These are phyloP conservation scores for Noctua janthina DNA, from an alignment of 2,888 invertebrate species.

Conservation along the genomic window DNA sequence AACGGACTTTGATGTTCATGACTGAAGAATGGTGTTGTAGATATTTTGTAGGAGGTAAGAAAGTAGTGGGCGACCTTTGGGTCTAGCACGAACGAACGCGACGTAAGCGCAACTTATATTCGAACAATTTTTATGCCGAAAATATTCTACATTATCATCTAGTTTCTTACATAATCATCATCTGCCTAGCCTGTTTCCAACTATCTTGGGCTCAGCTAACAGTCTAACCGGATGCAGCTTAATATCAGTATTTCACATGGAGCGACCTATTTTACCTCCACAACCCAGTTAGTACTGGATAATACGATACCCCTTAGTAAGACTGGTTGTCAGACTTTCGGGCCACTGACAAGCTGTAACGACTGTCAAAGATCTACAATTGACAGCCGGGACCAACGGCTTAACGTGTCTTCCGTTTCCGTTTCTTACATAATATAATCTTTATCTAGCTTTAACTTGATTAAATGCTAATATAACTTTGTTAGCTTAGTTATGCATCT, in stretches of 20 bases:
- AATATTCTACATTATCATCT: not conserved
- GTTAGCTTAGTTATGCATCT: too few relatives aligned
- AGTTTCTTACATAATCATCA: not conserved
- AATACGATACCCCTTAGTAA: not conserved
- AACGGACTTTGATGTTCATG: conserved; percentile 43
- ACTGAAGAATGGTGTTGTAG: conserved; percentile 28
- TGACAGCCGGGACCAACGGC: not conserved
- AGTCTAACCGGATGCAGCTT: not conserved
- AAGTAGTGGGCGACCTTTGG: conserved; percentile 20
- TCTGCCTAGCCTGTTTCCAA: not conserved
- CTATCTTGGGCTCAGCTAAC: not conserved
- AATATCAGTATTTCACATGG: not conserved
- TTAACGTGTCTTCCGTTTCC: not conserved
- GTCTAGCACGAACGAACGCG: not conserved
- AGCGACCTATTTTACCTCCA: not conserved
- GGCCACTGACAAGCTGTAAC: not conserved
- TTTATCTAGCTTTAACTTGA: not conserved
- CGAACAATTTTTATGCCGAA: not conserved
- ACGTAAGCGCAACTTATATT: not conserved
- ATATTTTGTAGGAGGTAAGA: not conserved
- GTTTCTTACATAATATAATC: not conserved
- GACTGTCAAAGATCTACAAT: not conserved
- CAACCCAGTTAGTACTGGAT: not conserved
- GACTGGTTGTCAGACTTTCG: not conserved
- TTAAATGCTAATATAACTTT: too few relatives aligned